These are phyloP conservation scores for Pangasius macronema DNA, from an alignment of 2,797 vertebrate species.

Conservation along the genomic window DNA sequence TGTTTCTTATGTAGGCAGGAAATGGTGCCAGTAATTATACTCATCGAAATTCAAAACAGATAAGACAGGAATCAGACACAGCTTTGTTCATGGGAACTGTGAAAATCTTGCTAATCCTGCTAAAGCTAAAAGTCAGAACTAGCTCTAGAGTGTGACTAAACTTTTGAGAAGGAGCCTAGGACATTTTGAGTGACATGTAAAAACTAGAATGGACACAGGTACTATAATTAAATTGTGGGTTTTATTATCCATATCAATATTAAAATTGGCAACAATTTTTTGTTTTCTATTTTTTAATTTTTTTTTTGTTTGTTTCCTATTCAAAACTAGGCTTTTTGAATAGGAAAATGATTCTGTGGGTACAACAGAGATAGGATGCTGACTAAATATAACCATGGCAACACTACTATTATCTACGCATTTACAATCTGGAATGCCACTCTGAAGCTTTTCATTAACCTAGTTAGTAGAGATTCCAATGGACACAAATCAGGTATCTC, in stretches of 20 bases:
- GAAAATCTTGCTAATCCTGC: neutral
- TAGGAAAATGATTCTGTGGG: neutral
- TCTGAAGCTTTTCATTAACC: neutral
- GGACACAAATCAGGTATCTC: neutral
- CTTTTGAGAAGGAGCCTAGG: neutral
- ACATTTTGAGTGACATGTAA: neutral
- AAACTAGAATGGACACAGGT: neutral
- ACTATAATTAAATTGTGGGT: neutral
- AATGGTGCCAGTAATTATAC: neutral
- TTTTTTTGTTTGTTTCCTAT: neutral
- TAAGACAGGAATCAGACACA: neutral
- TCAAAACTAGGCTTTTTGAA: neutral
- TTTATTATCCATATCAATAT: neutral
- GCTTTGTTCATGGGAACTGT: neutral
- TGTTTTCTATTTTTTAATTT: too few relatives aligned
- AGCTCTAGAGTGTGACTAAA: neutral
- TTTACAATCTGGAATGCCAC: neutral
- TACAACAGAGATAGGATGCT: neutral
- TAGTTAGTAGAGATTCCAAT: neutral
- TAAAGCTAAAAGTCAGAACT: neutral
- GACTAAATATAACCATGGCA: neutral
- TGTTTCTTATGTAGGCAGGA: neutral
- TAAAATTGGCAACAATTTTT: neutral
- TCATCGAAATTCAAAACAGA: neutral
- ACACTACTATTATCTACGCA: neutral